Evolutionary conservation across 2,797 vertebrate genomes (phyloP).

Genomic region (Typhlichthys eigenmanni): DNA sequence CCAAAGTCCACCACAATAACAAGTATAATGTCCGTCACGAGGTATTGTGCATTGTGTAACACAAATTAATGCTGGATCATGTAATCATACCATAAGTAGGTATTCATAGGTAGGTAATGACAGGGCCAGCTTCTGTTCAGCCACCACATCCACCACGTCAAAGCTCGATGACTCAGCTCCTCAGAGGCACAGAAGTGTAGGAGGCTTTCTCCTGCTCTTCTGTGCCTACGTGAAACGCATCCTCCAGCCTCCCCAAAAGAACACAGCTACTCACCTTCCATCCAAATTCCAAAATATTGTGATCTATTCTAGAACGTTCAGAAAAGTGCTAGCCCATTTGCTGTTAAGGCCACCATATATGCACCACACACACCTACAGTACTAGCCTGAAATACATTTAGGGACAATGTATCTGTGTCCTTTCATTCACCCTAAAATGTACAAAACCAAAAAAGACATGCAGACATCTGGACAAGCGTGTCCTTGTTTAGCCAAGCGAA

Average conservation of each 20-base stretch:
- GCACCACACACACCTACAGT: neutral
- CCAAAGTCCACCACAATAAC: no score
- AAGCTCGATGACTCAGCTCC: conserved; percentile 71
- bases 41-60: no score
- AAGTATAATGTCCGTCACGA: no score
- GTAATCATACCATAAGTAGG: conserved; percentile 18
- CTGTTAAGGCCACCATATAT: conserved; percentile 9
- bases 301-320: conserved; percentile 12
- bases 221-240: conserved; percentile 66
- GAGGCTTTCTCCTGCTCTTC: conserved; percentile 61
- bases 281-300: conserved; percentile 23
- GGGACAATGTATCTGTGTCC: neutral
- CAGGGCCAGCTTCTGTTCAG: conserved; percentile 39
- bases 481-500: no score
- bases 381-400: neutral
- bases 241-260: conserved; percentile 47
- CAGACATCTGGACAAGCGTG: no score
- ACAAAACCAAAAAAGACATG: neutral
- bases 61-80: conserved; percentile 6
- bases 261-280: conserved; percentile 43
- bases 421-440: neutral
- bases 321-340: conserved; percentile 10
- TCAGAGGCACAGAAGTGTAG: conserved; percentile 64
- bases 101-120: conserved; percentile 43
- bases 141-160: conserved; percentile 58